Evolutionary conservation across 1,140 invertebrate species (phyloP).

Genomic region (Tetragnatha versicolor): DNA sequence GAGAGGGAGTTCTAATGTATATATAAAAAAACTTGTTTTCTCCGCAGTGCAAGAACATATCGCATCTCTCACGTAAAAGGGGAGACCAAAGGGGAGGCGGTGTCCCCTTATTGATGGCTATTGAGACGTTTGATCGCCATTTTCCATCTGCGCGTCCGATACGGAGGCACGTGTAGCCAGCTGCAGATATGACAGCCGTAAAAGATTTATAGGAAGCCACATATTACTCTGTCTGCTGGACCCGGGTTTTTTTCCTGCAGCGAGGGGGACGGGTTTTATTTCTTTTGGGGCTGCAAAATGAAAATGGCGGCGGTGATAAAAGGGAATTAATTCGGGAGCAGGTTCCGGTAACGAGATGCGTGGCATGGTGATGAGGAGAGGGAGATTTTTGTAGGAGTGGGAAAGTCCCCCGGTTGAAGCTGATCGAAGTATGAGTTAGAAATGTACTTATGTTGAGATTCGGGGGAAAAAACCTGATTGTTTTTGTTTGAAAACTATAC

Average conservation of each 20-base stretch:
- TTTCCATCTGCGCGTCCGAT: slow-evolving; percentile 51
- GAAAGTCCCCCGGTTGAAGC: no score
- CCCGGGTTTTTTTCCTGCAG: background rate
- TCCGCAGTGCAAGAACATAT: slow-evolving; percentile 21
- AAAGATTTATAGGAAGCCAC: slow-evolving; percentile 53
- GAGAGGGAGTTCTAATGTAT: no score
- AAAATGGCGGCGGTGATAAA: background rate
- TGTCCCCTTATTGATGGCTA: slow-evolving; percentile 52
- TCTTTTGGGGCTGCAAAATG: background rate
- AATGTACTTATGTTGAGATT: no score
- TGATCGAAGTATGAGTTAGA: no score
- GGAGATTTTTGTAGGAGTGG: no score
- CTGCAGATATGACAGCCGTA: slow-evolving; percentile 51
- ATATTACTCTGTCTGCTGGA: slow-evolving; percentile 36
- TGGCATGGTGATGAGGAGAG: no score
- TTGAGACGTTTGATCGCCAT: slow-evolving; percentile 55
- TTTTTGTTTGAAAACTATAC: no score
- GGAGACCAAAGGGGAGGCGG: background rate
- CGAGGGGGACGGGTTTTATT: slow-evolving; percentile 11
- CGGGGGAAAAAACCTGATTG: no score
- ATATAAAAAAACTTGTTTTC: no score
- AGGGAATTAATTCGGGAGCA: background rate
- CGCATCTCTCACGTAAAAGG: slow-evolving; percentile 18
- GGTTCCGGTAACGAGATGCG: no score
- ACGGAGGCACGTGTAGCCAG: slow-evolving; percentile 44